These are phyloP conservation scores for Nannoperca australis DNA, from an alignment of 2,797 vertebrate genomes.

Conservation along the genomic window DNA sequence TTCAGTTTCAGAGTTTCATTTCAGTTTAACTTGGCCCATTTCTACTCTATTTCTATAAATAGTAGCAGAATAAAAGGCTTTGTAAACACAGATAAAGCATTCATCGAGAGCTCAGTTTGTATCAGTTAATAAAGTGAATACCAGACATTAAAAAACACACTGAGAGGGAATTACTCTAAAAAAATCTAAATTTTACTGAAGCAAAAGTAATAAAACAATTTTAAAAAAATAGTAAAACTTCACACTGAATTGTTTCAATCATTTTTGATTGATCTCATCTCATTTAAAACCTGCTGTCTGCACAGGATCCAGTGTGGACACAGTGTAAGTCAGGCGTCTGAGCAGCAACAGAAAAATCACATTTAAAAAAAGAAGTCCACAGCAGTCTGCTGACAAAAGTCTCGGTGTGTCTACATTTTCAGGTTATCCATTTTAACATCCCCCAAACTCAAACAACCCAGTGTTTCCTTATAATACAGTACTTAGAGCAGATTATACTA, in stretches of 20 bases:
- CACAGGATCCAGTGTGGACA: constrained; percentile 1
- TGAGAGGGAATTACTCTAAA: constrained; percentile 5
- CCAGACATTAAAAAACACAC: constrained; percentile 22
- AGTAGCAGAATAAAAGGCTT: not conserved
- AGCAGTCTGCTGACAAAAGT: constrained; percentile 39
- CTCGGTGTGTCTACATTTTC: constrained; percentile 20
- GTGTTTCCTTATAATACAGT: constrained; percentile 50
- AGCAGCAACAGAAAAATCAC: constrained; percentile 39
- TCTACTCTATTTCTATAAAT: not conserved
- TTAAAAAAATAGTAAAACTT: constrained; percentile 13
- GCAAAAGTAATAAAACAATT: constrained; percentile 37
- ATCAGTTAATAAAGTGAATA: not conserved
- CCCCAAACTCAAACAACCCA: constrained; percentile 7
- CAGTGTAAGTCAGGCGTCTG: not conserved
- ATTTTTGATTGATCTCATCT: constrained; percentile 14
- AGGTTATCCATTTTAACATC: not conserved
- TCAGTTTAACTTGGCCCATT: not conserved
- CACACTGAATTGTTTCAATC: constrained; percentile 21
- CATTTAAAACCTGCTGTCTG: constrained; percentile 12
- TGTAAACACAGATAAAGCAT: constrained; percentile 7
- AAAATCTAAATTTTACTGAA: constrained; percentile 60
- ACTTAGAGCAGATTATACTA: constrained; percentile 26
- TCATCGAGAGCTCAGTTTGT: not conserved
- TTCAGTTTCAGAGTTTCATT: constrained; percentile 1
- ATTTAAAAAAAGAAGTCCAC: constrained; percentile 16